phyloP scores from a whole-genome alignment of 2,888 invertebrate species.

The Phoronis australis region DNA sequence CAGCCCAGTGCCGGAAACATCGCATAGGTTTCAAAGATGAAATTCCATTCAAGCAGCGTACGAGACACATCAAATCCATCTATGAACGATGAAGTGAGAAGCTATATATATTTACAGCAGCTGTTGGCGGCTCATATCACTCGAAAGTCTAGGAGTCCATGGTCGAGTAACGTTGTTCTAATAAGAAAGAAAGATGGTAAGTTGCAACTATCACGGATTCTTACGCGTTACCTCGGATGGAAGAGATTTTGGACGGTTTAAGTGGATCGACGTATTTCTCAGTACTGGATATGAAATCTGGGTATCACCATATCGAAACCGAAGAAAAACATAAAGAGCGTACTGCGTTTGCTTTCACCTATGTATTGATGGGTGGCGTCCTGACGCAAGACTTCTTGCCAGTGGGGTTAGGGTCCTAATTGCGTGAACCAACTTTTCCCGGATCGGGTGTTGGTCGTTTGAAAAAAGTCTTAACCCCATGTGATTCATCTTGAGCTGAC shows the following conservation, averaged over 20 bases:
- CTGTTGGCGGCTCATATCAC: constrained; percentile 16
- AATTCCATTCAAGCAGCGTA: constrained; percentile 15
- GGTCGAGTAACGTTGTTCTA: constrained; percentile 13
- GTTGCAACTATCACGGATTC: constrained; percentile 17
- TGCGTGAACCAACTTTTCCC: too few relatives aligned
- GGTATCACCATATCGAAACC: constrained; percentile 14
- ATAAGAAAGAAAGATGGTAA: constrained; percentile 9
- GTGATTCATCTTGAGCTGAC: too few relatives aligned
- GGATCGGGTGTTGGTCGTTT: too few relatives aligned
- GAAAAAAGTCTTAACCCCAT: too few relatives aligned
- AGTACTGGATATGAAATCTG: constrained; percentile 10
- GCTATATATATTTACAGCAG: constrained; percentile 17
- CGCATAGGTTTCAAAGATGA: constrained; percentile 11
- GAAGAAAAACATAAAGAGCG: constrained; percentile 14
- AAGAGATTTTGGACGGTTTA: constrained; percentile 16
- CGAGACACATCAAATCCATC: constrained; percentile 14
- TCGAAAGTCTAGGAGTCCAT: constrained; percentile 13
- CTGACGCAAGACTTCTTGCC: too few relatives aligned
- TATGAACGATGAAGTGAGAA: constrained; percentile 17
- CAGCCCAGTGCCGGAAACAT: constrained; percentile 6
- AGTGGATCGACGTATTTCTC: constrained; percentile 12
- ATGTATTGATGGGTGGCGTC: too few relatives aligned
- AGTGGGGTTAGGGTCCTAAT: too few relatives aligned
- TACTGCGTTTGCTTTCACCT: constrained; percentile 19
- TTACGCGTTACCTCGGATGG: constrained; percentile 15